Percentiles rank a stretch among this genome's conserved stretches.
phyloP scores from a whole-genome alignment of 2,113 vertebrate genomes.

The Bombycilla garrulus region DNA sequence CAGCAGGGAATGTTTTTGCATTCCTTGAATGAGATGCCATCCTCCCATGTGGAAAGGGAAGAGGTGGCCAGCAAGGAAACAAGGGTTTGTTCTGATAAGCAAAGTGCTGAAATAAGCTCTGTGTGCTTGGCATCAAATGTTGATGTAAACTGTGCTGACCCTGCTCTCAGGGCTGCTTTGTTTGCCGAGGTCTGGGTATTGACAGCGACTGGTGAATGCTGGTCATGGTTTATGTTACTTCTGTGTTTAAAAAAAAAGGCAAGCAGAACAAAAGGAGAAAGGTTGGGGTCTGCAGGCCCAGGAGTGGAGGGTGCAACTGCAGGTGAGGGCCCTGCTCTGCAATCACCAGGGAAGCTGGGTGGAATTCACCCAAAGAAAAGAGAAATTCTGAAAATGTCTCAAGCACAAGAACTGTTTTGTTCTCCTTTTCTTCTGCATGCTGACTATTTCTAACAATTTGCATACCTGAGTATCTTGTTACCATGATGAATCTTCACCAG shows the following conservation, averaged over 20 bases:
- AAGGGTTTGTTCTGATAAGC: neutral
- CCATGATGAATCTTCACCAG: neutral
- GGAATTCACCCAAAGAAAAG: neutral
- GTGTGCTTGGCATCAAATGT: neutral
- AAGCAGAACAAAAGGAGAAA: neutral
- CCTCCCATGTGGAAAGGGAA: neutral
- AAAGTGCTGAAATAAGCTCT: neutral
- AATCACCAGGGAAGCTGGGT: neutral
- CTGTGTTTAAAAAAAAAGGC: neutral
- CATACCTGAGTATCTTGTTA: neutral
- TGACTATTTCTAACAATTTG: neutral
- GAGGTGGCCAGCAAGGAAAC: neutral
- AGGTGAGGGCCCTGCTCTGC: neutral
- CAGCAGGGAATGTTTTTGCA: neutral
- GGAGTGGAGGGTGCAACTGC: neutral
- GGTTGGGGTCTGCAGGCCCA: neutral
- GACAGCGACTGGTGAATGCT: neutral
- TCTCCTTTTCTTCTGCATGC: neutral
- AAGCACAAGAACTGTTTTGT: neutral
- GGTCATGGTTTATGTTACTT: neutral
- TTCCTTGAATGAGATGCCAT: neutral
- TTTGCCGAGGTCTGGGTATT: neutral
- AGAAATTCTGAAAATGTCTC: neutral
- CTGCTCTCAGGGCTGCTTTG: neutral
- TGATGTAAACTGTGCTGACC: neutral